These are phyloP conservation scores for Steromphala cineraria DNA, from an alignment of 2,888 invertebrate genomes.

Conservation along the genomic window DNA sequence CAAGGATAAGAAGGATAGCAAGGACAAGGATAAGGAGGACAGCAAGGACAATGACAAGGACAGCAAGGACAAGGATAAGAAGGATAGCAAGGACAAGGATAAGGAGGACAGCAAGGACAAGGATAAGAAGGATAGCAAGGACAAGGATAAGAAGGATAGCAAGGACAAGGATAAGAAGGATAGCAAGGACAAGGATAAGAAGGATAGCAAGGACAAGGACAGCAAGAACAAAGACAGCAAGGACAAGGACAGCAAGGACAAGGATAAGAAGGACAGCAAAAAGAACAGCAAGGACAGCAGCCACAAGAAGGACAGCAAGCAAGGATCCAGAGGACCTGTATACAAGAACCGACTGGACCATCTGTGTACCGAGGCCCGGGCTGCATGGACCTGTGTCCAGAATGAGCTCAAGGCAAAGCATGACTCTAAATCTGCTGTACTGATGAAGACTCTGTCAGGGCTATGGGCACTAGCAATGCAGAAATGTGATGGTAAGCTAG, in stretches of 20 bases:
- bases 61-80: neutral
- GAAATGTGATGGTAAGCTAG: constrained; percentile 1
- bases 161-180: neutral
- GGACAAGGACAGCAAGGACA: neutral
- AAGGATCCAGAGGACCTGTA: neutral
- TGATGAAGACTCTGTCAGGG: neutral
- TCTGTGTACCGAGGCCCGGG: constrained; percentile 21
- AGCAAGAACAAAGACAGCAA: neutral
- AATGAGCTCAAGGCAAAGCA: constrained; percentile 4
- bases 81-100: neutral
- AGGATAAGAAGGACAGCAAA: neutral
- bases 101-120: neutral
- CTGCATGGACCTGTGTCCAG: constrained; percentile 23
- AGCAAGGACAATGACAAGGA: neutral
- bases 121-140: neutral
- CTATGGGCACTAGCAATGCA: constrained; percentile 12
- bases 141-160: neutral
- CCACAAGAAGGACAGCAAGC: neutral
- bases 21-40: neutral
- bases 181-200: neutral
- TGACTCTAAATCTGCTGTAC: neutral
- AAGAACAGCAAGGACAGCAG: neutral
- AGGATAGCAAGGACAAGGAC: neutral
- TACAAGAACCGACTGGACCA: constrained; percentile 9
- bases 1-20: neutral